Base-by-base conservation (phyloP, 23 tunicate genomes). In the Halocynthia roretzi region DNA sequence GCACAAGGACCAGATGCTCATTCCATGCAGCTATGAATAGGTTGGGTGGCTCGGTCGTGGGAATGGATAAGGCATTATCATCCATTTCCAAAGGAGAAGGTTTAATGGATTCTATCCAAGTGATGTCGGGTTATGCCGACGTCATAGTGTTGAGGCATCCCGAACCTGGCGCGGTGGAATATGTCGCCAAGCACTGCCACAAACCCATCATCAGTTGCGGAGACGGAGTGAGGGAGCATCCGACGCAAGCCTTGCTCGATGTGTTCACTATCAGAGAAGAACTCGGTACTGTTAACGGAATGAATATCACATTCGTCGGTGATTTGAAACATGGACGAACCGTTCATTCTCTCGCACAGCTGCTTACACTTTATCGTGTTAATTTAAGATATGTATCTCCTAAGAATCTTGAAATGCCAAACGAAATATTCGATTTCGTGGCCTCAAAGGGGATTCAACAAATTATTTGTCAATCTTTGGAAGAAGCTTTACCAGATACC, bases 201-300 rank as follows among this genome's bases (percentile, higher is more conserved):
- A 76, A 82, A 22, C 98, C 98, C 0, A 58, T 92, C 54, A 92
- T 92, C 31, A 92, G 85, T 62, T 92, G 87, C 4, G 98, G 98
- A 7, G 98, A 92, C 55, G 98, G 92, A 20, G 81, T 68, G 9
- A 91, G 98, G 54, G 98, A 92, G 75, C 98, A 92, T 70, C 98
- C 98, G 21, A 92, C 98, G 2, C 98, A 92, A 53, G 98, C 98
- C 19, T 70, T 92, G 75, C 77, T 92, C 23, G 98, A 92, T 61
- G 98, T 92, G 11, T 92, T 92, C 62, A 92, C 98, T 7, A 92
- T 92, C 1, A 48, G 98, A 71, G 98, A 92, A 70, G 98, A 92
- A 56, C 86, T 92, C 58, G 98, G 98, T 61, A 92, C 98, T 8
- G 98, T 92, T 20, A 92, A 92, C 63, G 98, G 92, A 53, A 92